Conservation (phyloP, 1,140 invertebrate species). For the Cecropterus lyciades region DNA sequence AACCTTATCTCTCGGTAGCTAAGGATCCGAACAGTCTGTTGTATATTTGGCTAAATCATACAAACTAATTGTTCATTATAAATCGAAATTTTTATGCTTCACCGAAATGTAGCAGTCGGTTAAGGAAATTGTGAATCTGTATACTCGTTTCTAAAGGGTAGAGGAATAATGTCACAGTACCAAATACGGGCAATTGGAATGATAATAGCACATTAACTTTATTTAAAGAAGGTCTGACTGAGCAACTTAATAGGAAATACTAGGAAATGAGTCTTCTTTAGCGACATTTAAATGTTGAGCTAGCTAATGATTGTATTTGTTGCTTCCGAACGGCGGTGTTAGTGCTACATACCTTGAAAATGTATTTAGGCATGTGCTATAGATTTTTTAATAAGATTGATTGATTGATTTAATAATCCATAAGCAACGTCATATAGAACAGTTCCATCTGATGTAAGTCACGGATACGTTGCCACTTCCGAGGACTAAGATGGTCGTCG, state of each 20-base stretch:
- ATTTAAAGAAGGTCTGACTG: slow-evolving; percentile 14
- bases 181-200: slow-evolving; percentile 20
- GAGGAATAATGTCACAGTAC: slow-evolving; percentile 25
- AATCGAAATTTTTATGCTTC: slow-evolving; percentile 30
- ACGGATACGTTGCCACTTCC: too few relatives aligned
- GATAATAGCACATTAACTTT: slow-evolving; percentile 26
- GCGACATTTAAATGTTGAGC: slow-evolving; percentile 10
- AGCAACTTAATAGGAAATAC: slow-evolving; percentile 26
- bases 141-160: slow-evolving; percentile 32
- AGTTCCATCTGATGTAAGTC: too few relatives aligned
- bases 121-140: slow-evolving; percentile 36
- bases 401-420: too few relatives aligned
- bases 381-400: too few relatives aligned
- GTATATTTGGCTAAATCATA: slow-evolving; percentile 19
- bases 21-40: not conserved
- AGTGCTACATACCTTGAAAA: too few relatives aligned
- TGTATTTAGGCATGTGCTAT: too few relatives aligned
- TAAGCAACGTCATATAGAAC: too few relatives aligned
- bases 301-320: not conserved
- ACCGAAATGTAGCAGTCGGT: slow-evolving; percentile 29
- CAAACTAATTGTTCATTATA: slow-evolving; percentile 25
- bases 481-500: too few relatives aligned
- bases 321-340: too few relatives aligned
- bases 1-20: not conserved
- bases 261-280: slow-evolving; percentile 23